Evolutionary conservation across 2,113 vertebrate species (phyloP).

Genomic region (Aegypius monachus): DNA sequence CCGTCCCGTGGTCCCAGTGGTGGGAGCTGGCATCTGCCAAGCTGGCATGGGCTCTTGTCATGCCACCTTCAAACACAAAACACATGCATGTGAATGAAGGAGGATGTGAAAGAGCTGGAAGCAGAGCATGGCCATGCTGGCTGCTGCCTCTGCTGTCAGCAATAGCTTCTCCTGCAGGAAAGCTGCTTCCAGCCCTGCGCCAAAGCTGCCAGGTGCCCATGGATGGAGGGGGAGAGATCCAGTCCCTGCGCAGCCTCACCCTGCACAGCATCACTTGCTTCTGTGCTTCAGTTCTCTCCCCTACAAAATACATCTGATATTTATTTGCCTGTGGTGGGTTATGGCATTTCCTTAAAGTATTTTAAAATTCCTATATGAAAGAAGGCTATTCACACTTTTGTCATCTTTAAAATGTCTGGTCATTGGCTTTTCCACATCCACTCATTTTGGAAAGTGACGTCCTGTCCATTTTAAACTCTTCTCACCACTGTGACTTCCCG

Average conservation of each 20-base stretch:
- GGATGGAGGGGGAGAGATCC: neutral
- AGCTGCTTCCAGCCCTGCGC: too few species aligned
- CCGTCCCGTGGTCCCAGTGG: neutral
- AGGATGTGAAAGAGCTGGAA: neutral
- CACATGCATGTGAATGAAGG: neutral
- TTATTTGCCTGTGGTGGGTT: neutral
- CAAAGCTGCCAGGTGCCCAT: too few species aligned
- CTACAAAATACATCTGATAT: neutral
- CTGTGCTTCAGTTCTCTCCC: neutral
- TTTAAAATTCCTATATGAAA: neutral
- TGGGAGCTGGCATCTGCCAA: neutral
- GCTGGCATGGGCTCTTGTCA: neutral
- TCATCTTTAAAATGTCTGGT: neutral
- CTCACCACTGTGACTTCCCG: neutral
- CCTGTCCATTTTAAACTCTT: neutral
- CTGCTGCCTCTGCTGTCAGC: neutral
- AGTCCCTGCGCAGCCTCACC: neutral
- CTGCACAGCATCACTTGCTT: neutral
- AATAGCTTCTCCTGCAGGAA: neutral
- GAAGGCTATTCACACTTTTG: neutral
- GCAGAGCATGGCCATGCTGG: too few species aligned
- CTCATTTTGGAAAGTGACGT: neutral
- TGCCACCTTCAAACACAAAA: neutral
- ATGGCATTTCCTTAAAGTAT: neutral
- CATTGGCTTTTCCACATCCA: neutral